A percentile compares a stretch with the other conserved stretches of the same genome.
phyloP scores from a whole-genome alignment of 2,113 vertebrate genomes.

The Callospermophilus lateralis region DNA sequence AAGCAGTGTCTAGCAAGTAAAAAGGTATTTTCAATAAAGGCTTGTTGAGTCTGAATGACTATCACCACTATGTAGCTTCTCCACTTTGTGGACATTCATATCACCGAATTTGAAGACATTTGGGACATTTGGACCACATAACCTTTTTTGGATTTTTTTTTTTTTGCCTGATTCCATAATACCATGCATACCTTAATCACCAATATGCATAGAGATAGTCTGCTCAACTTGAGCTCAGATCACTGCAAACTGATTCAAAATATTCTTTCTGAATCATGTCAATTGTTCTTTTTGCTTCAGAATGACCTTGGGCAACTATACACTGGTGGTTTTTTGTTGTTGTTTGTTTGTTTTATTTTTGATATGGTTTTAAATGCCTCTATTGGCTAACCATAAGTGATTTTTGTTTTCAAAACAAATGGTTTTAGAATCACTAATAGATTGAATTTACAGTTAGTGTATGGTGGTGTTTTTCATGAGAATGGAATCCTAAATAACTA shows the following conservation, averaged over 20 bases:
- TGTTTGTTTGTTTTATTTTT: neutral
- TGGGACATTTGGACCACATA: neutral
- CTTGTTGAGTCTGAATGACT: conserved; percentile 12
- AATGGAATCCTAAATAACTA: conserved; percentile 40
- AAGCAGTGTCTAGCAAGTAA: neutral
- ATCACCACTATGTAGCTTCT: neutral
- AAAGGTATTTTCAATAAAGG: neutral
- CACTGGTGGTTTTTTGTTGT: no score
- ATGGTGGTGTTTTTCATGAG: conserved; percentile 6
- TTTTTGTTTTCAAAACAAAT: neutral
- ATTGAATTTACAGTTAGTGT: neutral
- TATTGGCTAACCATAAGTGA: neutral
- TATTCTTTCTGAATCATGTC: conserved; percentile 19
- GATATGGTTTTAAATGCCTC: neutral
- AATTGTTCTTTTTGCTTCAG: conserved; percentile 55
- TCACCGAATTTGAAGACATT: neutral
- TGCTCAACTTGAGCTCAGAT: neutral
- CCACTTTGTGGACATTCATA: neutral
- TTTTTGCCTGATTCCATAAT: neutral
- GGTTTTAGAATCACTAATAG: neutral
- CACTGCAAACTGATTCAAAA: neutral
- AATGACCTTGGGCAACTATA: neutral
- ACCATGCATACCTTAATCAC: neutral
- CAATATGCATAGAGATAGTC: neutral
- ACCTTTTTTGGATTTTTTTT: neutral